Evolutionary conservation across 2,888 invertebrate genomes (phyloP).

Genomic region (Platycheirus albimanus): DNA sequence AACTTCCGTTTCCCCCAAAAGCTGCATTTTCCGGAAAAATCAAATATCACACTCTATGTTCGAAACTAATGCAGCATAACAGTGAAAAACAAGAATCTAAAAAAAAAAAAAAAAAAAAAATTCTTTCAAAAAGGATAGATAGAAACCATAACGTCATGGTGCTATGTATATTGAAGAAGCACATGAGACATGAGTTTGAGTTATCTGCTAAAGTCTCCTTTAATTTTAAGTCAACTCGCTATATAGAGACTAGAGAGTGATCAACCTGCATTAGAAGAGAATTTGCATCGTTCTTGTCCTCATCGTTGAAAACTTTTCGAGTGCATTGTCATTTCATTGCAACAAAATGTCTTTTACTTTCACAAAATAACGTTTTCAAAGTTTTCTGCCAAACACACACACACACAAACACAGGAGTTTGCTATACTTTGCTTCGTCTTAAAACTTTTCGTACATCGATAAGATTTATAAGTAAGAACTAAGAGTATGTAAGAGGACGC

Average conservation of each 20-base stretch:
- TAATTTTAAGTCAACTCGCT: slow-evolving; percentile 25
- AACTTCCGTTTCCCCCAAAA: too few relatives aligned
- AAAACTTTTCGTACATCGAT: slow-evolving; percentile 32
- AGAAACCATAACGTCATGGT: slow-evolving; percentile 2
- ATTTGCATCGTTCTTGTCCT: slow-evolving; percentile 15
- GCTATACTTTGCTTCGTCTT: background rate
- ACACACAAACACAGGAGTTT: too few relatives aligned
- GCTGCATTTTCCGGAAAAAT: too few relatives aligned
- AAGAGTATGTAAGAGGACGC: background rate
- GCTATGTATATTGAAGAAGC: background rate
- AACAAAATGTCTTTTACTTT: slow-evolving; percentile 44
- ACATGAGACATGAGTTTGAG: too few relatives aligned
- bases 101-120: background rate
- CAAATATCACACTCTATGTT: too few relatives aligned
- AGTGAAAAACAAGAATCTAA: too few relatives aligned
- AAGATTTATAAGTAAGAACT: background rate
- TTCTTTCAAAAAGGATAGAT: background rate
- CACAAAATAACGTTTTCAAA: slow-evolving; percentile 37
- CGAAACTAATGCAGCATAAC: too few relatives aligned
- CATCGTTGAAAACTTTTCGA: slow-evolving; percentile 24
- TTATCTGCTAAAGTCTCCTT: slow-evolving; percentile 1
- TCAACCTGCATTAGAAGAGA: slow-evolving; percentile 19
- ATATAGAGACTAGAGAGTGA: too few relatives aligned
- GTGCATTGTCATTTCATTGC: slow-evolving; percentile 44
- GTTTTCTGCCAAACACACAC: slow-evolving; percentile 11